Percentiles rank a stretch among this genome's conserved stretches.
phyloP scores from a whole-genome alignment of 2,888 invertebrate genomes.

The Coremacera marginata region DNA sequence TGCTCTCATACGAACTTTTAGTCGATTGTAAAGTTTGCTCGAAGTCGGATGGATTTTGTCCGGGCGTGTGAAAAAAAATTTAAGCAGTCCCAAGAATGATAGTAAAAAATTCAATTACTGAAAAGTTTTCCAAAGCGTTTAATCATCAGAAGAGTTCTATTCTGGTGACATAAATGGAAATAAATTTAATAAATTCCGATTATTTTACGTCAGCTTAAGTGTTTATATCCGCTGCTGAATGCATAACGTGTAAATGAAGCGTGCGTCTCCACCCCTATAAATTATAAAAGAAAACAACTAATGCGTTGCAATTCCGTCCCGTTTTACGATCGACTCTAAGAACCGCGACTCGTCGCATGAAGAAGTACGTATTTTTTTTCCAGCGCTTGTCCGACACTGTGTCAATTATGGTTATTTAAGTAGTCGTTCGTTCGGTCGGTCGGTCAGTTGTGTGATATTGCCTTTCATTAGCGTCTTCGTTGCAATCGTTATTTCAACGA shows the following conservation, averaged over 20 bases:
- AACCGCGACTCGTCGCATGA: not conserved
- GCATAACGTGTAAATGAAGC: not conserved
- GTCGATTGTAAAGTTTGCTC: slow-evolving; percentile 26
- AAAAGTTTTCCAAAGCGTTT: too few species aligned
- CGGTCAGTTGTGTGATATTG: not conserved
- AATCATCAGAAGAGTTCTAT: too few species aligned
- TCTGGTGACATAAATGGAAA: too few species aligned
- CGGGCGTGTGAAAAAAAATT: not conserved
- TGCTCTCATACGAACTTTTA: not conserved
- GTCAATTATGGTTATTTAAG: slow-evolving; percentile 28
- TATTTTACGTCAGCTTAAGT: not conserved
- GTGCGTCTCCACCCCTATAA: not conserved
- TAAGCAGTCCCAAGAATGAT: too few species aligned
- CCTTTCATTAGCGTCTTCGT: not conserved
- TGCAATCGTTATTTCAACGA: not conserved
- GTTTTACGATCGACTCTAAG: not conserved
- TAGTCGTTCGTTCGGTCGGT: not conserved
- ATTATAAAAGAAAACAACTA: not conserved
- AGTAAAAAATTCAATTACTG: too few species aligned
- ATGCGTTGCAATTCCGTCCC: not conserved
- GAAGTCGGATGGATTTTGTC: not conserved
- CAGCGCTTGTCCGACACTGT: not conserved
- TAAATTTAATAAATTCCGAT: not conserved
- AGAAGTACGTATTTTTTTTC: not conserved
- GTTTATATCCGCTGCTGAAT: slow-evolving; percentile 16